These are phyloP conservation scores for Phaenicophaeus curvirostris DNA, from an alignment of 2,797 vertebrate genomes.

Conservation along the genomic window DNA sequence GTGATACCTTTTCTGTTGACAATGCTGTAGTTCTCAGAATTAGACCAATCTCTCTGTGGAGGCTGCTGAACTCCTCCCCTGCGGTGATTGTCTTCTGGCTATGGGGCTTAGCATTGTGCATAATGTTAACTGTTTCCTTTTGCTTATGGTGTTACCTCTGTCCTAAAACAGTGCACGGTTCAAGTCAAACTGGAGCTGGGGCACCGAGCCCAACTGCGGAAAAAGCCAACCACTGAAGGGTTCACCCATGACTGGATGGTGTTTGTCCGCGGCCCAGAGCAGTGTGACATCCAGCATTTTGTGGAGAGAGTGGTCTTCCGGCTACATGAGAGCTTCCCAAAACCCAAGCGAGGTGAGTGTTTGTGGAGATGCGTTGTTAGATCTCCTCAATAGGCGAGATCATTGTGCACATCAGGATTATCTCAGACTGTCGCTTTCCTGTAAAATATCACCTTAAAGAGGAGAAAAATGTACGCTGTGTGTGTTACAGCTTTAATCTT, in stretches of 20 bases:
- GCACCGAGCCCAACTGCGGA: conserved; percentile 93
- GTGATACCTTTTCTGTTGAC: not conserved
- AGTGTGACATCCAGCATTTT: conserved; percentile 97
- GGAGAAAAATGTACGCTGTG: not conserved
- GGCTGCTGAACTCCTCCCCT: not conserved
- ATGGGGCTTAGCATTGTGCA: accelerated
- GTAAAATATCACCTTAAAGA: not conserved
- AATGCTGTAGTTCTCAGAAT: not conserved
- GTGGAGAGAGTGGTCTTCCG: conserved; percentile 97
- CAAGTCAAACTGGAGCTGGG: conserved; percentile 99
- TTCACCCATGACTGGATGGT: conserved; percentile 99
- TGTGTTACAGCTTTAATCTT: not conserved
- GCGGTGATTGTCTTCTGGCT: not conserved
- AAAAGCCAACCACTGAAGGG: conserved; percentile 94
- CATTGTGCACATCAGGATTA: not conserved
- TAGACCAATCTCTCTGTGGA: not conserved
- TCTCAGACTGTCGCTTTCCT: not conserved
- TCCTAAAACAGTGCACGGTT: conserved; percentile 89
- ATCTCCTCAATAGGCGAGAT: not conserved
- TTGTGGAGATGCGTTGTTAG: not conserved
- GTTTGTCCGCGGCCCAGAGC: conserved; percentile 95
- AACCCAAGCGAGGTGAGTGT: conserved; percentile 92
- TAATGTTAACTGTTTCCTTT: not conserved
- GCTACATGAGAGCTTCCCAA: conserved; percentile 97
- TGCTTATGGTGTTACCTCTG: not conserved